A percentile compares a stretch with the other conserved stretches of the same genome.
Conservation (phyloP, 1,140 invertebrate species). For the Asbolus verrucosus region DNA sequence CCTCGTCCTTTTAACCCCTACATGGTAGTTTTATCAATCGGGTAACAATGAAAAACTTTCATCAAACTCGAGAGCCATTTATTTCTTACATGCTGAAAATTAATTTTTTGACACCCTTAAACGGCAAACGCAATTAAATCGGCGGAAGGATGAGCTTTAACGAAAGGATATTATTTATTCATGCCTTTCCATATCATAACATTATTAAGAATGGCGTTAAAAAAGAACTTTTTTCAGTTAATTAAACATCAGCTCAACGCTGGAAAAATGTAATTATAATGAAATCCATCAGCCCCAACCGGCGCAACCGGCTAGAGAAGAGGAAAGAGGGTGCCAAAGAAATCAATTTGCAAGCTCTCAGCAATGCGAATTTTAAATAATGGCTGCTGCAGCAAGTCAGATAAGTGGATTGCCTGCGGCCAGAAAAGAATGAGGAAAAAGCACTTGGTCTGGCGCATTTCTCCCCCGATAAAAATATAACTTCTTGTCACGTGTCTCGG, state of each 20-base stretch:
- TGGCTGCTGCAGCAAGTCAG: conserved; percentile 54
- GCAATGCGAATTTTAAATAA: conserved; percentile 62
- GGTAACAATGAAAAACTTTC: too few relatives aligned
- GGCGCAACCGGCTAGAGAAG: conserved; percentile 18
- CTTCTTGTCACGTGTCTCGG: conserved; percentile 60
- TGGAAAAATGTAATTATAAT: conserved; percentile 63
- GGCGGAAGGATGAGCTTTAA: too few relatives aligned
- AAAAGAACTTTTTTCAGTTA: conserved; percentile 48
- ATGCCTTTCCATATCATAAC: conserved; percentile 39
- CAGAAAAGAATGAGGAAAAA: conserved; percentile 35
- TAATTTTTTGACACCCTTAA: too few relatives aligned
- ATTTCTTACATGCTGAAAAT: too few relatives aligned
- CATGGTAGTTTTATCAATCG: too few relatives aligned
- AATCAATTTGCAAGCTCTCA: conserved; percentile 59
- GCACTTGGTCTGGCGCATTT: conserved; percentile 33
- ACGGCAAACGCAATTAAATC: too few relatives aligned
- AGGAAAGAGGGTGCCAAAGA: conserved; percentile 51
- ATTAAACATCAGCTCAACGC: conserved; percentile 51
- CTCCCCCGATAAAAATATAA: conserved; percentile 59
- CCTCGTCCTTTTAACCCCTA: background rate
- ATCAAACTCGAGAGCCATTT: too few relatives aligned
- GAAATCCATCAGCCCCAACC: conserved; percentile 60
- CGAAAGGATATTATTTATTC: conserved; percentile 15
- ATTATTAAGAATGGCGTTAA: conserved; percentile 41
- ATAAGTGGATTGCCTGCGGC: conserved; percentile 28